These are phyloP conservation scores for Chorisops tibialis DNA, from an alignment of 2,888 invertebrate genomes.

Conservation along the genomic window DNA sequence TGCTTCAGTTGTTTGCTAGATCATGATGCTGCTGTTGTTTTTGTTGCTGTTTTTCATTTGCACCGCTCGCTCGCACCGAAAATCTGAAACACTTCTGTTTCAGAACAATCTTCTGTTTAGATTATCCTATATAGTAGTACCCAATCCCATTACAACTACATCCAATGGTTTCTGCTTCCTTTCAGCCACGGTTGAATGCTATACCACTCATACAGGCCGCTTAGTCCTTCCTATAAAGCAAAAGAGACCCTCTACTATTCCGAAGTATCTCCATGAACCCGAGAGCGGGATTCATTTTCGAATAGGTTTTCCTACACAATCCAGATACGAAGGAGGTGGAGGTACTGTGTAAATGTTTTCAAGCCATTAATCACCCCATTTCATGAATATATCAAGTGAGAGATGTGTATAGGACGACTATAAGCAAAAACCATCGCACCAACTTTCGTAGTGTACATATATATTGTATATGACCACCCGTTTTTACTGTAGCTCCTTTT, in stretches of 20 bases:
- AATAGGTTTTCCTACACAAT: neutral
- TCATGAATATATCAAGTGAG: slow-evolving; percentile 48
- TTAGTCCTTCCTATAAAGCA: neutral
- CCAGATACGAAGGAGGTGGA: slow-evolving; percentile 28
- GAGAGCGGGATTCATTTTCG: neutral
- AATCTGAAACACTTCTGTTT: no score
- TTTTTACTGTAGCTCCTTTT: neutral
- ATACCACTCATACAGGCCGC: neutral
- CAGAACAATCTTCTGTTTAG: neutral
- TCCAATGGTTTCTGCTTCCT: no score
- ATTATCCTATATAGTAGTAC: neutral
- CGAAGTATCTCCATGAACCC: neutral
- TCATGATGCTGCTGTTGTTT: neutral
- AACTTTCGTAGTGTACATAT: neutral
- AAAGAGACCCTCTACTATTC: neutral
- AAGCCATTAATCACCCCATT: slow-evolving; percentile 53
- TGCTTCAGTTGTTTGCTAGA: neutral
- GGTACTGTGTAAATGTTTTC: slow-evolving; percentile 48
- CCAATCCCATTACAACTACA: no score
- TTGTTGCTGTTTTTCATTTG: neutral
- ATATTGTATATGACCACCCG: no score
- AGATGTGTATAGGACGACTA: neutral
- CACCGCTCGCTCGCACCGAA: no score
- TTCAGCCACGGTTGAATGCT: neutral
- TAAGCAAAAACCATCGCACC: neutral